Conservation (phyloP, 2,113 vertebrate genomes). For the Eurystomus gularis region DNA sequence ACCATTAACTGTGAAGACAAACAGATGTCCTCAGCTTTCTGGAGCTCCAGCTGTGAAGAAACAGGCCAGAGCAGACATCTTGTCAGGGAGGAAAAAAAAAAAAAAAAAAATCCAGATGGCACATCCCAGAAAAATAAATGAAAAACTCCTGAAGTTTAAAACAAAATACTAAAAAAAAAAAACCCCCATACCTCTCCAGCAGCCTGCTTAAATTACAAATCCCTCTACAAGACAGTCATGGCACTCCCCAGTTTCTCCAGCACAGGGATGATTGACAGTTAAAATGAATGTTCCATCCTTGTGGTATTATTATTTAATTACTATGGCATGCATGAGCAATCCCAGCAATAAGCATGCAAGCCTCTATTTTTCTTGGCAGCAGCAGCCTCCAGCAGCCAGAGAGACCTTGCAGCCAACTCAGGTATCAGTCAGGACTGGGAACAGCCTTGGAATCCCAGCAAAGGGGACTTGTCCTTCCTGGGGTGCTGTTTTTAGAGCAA, state of each 20-base stretch:
- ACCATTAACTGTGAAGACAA: background rate
- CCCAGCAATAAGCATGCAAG: slow-evolving; percentile 28
- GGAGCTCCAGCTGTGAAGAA: background rate
- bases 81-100: background rate
- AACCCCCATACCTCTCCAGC: background rate
- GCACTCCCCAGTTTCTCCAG: slow-evolving; percentile 1
- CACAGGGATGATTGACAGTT: slow-evolving; percentile 43
- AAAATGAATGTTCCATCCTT: slow-evolving; percentile 46
- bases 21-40: background rate
- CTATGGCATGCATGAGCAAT: slow-evolving; percentile 66
- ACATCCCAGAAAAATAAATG: background rate
- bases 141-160: background rate
- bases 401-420: slow-evolving; percentile 39
- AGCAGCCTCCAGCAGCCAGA: background rate
- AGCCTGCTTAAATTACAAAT: slow-evolving; percentile 1
- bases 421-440: background rate
- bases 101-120: background rate
- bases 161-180: background rate
- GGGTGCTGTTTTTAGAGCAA: background rate
- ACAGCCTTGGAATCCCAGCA: background rate
- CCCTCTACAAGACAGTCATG: background rate
- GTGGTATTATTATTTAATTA: slow-evolving; percentile 71
- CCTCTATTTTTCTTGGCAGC: slow-evolving; percentile 66
- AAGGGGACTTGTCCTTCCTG: background rate
- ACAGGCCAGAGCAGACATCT: background rate